Evolutionary conservation across 2,113 vertebrate genomes (phyloP).

Genomic region (Calonectris borealis): DNA sequence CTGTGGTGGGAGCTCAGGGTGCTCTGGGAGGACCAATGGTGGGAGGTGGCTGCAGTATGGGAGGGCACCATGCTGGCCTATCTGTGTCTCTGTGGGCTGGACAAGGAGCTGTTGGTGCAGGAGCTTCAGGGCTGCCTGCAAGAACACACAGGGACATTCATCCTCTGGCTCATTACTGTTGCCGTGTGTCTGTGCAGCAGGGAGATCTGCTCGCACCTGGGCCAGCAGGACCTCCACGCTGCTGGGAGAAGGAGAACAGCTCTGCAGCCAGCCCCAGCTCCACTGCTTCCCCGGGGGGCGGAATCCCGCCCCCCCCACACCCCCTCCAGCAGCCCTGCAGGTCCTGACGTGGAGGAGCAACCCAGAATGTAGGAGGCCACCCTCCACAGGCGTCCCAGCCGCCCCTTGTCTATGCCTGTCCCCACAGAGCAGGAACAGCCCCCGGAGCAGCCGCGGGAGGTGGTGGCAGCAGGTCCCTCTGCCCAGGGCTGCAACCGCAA

Average conservation of each 20-base stretch:
- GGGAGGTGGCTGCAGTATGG: background rate
- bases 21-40: background rate
- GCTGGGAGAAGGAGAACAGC: background rate
- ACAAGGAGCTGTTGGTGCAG: background rate
- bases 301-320: background rate
- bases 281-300: background rate
- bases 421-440: background rate
- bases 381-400: background rate
- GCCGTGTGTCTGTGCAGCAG: background rate
- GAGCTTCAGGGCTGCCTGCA: background rate
- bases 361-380: background rate
- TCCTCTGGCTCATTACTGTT: background rate
- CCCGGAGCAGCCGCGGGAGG: background rate
- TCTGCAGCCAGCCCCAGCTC: background rate
- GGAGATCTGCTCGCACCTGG: background rate
- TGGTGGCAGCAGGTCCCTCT: background rate
- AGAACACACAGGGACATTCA: background rate
- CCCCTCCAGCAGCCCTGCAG: background rate
- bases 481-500: background rate
- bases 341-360: background rate
- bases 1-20: no score
- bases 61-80: background rate
- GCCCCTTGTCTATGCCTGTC: background rate
- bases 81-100: background rate
- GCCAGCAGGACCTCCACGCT: background rate